Conservation (phyloP, 2,113 vertebrate species). For the Hydropotes inermis region DNA sequence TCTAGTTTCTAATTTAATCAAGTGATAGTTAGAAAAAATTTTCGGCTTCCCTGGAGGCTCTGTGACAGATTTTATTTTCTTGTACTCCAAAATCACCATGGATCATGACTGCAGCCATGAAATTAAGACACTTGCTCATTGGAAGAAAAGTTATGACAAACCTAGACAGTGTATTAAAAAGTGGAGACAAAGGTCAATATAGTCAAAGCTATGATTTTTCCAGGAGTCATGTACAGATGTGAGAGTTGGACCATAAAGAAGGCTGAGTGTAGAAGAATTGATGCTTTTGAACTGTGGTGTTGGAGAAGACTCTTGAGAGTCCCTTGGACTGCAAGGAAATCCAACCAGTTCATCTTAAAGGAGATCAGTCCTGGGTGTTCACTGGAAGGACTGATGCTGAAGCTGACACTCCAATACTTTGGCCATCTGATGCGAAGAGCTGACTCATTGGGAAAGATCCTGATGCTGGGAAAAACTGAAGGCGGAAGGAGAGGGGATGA, state of each 20-base stretch:
- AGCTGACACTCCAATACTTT: neutral
- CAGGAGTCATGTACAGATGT: neutral
- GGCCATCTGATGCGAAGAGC: rapidly evolving
- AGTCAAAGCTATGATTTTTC: neutral
- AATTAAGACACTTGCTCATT: neutral
- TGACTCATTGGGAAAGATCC: neutral
- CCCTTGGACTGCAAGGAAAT: neutral
- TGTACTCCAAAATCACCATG: neutral
- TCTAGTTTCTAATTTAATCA: neutral
- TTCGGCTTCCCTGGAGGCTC: neutral
- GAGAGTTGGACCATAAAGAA: neutral
- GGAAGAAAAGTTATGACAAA: neutral
- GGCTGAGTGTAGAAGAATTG: neutral
- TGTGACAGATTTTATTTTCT: neutral
- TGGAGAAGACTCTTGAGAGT: neutral
- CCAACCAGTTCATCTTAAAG: no score
- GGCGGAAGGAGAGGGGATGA: neutral
- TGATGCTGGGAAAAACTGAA: neutral
- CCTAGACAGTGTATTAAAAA: neutral
- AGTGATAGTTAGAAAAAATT: neutral
- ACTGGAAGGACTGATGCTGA: neutral
- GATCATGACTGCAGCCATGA: neutral
- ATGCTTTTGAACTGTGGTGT: neutral
- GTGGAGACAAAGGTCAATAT: neutral
- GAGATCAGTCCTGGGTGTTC: rapidly evolving